Evolutionary conservation across 2,797 vertebrate species (phyloP), one percentile per base, ranked within the genome.

Genomic region (Clarias pachynema): DNA sequence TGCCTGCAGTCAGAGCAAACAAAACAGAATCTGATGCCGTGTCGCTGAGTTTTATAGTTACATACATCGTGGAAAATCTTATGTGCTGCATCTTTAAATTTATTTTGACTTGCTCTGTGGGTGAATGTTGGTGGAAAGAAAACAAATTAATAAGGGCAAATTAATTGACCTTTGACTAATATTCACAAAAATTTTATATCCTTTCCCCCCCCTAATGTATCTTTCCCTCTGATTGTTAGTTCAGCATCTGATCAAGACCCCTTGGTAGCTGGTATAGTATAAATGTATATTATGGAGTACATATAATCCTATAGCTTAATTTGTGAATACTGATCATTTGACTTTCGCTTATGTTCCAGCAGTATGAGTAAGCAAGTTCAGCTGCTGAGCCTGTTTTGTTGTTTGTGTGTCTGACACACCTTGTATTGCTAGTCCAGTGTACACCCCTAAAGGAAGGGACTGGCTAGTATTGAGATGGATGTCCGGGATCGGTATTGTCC

Each of bases 371-470:
- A 62, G 57, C 57, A 79, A 40, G 31, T 40, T 72, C 53, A 26
- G 20, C 22, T 56, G 20, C 40, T 68, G 63, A 68, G 20, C 40
- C 31, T 8, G 31, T 31, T 59, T 40, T 16, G 26, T 56, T 18
- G 20, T 40, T 31, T 29, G 69, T 29, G 10, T 63, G 57, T 83
- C 81, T 49, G 8, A 40, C 49, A 74, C 68, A 62, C 73, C 66
- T 82, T 82, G 81, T 72, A 49, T 73, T 44, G 31, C 68, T 20
- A 73, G 81, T 73, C 53, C 4, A 82, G 8, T 62, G 31, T 70
- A 62, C 34, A 72, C 49, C 31, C 69, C 81, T 83, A 18, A 60
- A 62, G 69, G 69, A 73, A 44, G 69, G 26, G 57, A 26, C n/a
- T 49, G 56, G 69, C 26, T 49, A 74, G 18, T 73, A 24, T 24